Conservation (phyloP, 2,797 vertebrate species). For the Linurgus olivaceus region DNA sequence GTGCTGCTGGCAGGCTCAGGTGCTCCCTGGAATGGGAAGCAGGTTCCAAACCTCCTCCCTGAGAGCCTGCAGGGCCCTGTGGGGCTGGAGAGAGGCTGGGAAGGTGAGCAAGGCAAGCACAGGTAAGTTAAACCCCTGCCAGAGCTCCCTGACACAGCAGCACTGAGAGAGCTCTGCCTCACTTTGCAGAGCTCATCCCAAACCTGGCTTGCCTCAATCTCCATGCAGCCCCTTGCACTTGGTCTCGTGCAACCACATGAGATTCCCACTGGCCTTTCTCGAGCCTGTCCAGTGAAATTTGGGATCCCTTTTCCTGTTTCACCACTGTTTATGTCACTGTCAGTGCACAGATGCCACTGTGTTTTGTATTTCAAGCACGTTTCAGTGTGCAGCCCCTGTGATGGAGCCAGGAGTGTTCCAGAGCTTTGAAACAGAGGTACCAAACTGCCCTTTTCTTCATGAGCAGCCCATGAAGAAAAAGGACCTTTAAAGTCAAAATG, state of each 20-base stretch:
- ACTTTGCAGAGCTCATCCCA: neutral
- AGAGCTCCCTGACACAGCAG: neutral
- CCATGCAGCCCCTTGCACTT: neutral
- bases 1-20: neutral
- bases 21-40: neutral
- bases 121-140: neutral
- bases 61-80: fast-evolving
- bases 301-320: neutral
- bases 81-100: neutral
- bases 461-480: neutral
- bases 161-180: neutral
- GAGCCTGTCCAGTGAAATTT: neutral
- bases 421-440: neutral
- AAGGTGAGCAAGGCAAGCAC: neutral
- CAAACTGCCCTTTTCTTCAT: neutral
- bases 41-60: neutral
- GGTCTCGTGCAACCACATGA: neutral
- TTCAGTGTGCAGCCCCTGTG: neutral
- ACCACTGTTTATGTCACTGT: neutral
- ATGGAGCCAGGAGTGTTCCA: neutral
- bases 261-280: neutral
- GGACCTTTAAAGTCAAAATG: neutral
- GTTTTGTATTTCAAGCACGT: neutral
- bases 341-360: neutral
- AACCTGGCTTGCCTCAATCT: neutral